Base-by-base conservation (phyloP, 2,888 invertebrate species). In the Oxytorus armatus region DNA sequence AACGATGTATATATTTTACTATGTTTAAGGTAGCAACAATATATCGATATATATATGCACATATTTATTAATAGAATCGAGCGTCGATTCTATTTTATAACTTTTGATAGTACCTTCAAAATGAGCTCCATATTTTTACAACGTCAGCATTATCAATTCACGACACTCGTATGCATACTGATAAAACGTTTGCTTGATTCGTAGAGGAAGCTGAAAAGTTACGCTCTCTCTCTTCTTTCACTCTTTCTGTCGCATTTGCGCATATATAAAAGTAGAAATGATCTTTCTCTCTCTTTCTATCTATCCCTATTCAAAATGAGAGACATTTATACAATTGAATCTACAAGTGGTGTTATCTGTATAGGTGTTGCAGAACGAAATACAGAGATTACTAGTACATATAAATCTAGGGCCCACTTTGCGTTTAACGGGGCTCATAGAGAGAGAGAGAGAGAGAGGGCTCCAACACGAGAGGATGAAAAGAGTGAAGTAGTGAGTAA, bases 331-430 rank as follows among this genome's bases (percentile, higher is more conserved):
- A 73, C 68, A 77, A 80, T 80, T 80, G 80, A 80, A 80, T 80
- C 80, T 73, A 80, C 80, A 80, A 80, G 80, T 80, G 80, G 80
- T 25, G 72, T 36, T n/a, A 39, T 77, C 61, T 57, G 68, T 74
- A 65, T 39, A 53, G 33, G 66, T 72, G 77, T 51, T 14, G 42
- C n/a, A 51, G 42, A 36, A 61, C 36, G 53, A 73, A 55, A 61
- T 61, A 42, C 23, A 36, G 42, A n/a, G n/a, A n/a, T n/a, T 63
- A 18, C 36, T 25, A 47, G 25, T 63, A 25, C 33, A 39, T 68
- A 68, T 68, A 61, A 72, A 59, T 49, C 63, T 66, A 69, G 33
- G 47, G 68, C 66, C 55, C 68, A 77, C 55, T 76, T 68, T 65
- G 49, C 73, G 25, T 68, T 73, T 73, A 72, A 47, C 51, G 72